phyloP scores from a whole-genome alignment of 2,113 vertebrate genomes.

The Ursus arctos region DNA sequence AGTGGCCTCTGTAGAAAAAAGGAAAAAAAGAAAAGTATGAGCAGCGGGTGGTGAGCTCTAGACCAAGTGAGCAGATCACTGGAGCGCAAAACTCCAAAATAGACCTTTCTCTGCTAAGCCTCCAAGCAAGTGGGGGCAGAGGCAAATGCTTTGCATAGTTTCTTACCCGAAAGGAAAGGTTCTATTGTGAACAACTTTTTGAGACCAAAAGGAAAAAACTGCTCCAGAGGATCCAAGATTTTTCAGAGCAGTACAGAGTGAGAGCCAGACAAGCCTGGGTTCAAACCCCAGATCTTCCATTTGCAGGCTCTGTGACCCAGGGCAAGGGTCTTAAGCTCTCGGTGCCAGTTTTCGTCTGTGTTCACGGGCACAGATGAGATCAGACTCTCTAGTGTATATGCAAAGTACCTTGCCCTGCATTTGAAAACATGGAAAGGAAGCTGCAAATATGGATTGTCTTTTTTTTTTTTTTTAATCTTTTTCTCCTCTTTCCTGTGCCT shows the following conservation, averaged over 20 bases:
- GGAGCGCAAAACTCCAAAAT: slow-evolving; percentile 69
- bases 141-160: slow-evolving; percentile 71
- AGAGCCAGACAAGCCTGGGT: not conserved
- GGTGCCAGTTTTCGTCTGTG: not conserved
- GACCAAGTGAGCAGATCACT: slow-evolving; percentile 55
- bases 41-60: not conserved
- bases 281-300: not conserved
- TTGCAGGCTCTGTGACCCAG: not conserved
- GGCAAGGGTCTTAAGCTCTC: not conserved
- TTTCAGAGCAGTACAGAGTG: not conserved
- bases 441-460: not conserved
- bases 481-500: not conserved
- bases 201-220: slow-evolving; percentile 3
- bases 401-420: fast-evolving
- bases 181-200: slow-evolving; percentile 59
- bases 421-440: not conserved
- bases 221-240: not conserved
- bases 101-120: slow-evolving; percentile 34
- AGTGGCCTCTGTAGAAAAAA: slow-evolving; percentile 70
- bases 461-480: not conserved
- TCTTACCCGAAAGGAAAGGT: slow-evolving; percentile 61
- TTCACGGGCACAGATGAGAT: not conserved
- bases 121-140: not conserved
- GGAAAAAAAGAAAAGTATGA: not conserved
- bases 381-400: not conserved